Conservation (phyloP, 1,140 invertebrate species). For the Drosophila pallidifrons region DNA sequence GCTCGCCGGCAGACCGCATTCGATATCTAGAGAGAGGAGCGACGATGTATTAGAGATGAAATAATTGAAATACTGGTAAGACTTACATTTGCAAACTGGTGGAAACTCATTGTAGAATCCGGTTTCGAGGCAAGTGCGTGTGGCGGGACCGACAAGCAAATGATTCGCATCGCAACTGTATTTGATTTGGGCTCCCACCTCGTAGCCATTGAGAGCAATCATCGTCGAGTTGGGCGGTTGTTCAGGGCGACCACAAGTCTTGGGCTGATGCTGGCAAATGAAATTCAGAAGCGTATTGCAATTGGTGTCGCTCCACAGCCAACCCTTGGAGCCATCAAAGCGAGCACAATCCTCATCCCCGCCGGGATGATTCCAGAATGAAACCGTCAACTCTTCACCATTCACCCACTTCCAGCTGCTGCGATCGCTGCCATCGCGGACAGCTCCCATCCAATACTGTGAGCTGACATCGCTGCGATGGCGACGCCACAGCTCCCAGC, state of each 20-base stretch:
- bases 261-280: slow-evolving; percentile 97
- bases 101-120: slow-evolving; percentile 98
- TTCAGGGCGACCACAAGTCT: slow-evolving; percentile 95
- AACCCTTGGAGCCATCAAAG: slow-evolving; percentile 96
- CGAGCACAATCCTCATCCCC: slow-evolving; percentile 94
- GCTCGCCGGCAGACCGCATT: slow-evolving; percentile 95
- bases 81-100: slow-evolving; percentile 95
- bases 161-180: slow-evolving; percentile 95
- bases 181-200: slow-evolving; percentile 94
- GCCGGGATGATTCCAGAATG: slow-evolving; percentile 96
- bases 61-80: background rate
- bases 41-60: background rate
- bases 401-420: slow-evolving; percentile 96
- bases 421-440: slow-evolving; percentile 91
- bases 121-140: slow-evolving; percentile 93
- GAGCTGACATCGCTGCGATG: slow-evolving; percentile 95
- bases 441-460: slow-evolving; percentile 97
- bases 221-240: slow-evolving; percentile 97
- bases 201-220: slow-evolving; percentile 88
- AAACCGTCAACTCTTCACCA: slow-evolving; percentile 94
- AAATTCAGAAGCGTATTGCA: slow-evolving; percentile 94
- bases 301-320: slow-evolving; percentile 97
- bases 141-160: slow-evolving; percentile 93
- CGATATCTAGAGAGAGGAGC: slow-evolving; percentile 88
- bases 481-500: slow-evolving; percentile 96